phyloP scores from a whole-genome alignment of 2,888 invertebrate species.

The Microchrysa polita region DNA sequence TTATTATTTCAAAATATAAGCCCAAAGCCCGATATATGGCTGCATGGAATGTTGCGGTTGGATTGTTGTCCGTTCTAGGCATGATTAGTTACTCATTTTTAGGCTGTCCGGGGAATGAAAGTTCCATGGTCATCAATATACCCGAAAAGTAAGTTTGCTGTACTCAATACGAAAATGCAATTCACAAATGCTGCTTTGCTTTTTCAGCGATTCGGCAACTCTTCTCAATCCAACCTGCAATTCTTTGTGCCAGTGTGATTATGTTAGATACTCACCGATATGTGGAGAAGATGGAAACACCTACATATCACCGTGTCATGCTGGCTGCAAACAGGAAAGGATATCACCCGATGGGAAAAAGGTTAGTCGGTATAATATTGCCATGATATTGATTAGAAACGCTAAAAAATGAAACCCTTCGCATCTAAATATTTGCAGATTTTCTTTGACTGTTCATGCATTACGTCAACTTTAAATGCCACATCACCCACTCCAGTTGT shows the following conservation, averaged over 20 bases:
- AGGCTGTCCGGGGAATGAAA: slow-evolving; percentile 72
- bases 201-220: not conserved
- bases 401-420: no score
- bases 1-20: slow-evolving; percentile 73
- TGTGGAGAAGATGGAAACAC: slow-evolving; percentile 74
- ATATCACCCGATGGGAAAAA: slow-evolving; percentile 63
- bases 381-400: no score
- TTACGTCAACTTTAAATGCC: slow-evolving; percentile 18
- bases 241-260: slow-evolving; percentile 73
- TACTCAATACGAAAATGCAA: not conserved
- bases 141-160: slow-evolving; percentile 55
- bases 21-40: slow-evolving; percentile 74
- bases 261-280: slow-evolving; percentile 78
- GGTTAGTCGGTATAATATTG: no score
- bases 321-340: slow-evolving; percentile 71
- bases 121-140: slow-evolving; percentile 62
- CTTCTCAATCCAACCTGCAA: slow-evolving; percentile 66
- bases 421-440: not conserved
- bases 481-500: slow-evolving; percentile 18
- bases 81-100: slow-evolving; percentile 73
- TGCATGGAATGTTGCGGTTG: slow-evolving; percentile 75
- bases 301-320: slow-evolving; percentile 83
- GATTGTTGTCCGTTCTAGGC: slow-evolving; percentile 70
- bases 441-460: slow-evolving; percentile 35
- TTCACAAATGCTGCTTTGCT: not conserved